Percentiles rank a stretch among this genome's conserved stretches.
phyloP scores from a whole-genome alignment of 2,113 vertebrate genomes.

The Nasalis larvatus region DNA sequence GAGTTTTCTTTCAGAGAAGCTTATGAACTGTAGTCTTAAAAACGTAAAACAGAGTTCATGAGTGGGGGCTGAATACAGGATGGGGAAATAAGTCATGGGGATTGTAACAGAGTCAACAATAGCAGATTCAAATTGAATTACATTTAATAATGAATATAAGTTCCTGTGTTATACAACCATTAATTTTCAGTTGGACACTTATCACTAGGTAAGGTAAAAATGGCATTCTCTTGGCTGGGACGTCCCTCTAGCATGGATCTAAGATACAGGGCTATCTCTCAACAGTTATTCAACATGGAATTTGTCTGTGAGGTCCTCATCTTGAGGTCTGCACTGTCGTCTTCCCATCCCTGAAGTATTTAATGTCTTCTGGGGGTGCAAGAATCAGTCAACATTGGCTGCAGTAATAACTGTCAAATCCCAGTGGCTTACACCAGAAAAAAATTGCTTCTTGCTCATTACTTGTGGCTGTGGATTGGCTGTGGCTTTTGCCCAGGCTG shows the following conservation, averaged over 20 bases:
- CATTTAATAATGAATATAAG: neutral
- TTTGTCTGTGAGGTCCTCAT: neutral
- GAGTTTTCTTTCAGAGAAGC: slow-evolving; percentile 30
- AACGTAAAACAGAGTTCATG: neutral
- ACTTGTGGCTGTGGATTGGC: neutral
- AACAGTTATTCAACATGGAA: neutral
- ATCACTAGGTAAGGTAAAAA: neutral
- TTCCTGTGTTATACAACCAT: neutral
- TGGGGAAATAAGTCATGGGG: neutral
- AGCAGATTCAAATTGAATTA: neutral
- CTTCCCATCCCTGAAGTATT: neutral
- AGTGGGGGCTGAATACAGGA: neutral
- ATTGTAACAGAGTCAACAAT: neutral
- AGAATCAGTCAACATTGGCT: neutral
- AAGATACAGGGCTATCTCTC: neutral
- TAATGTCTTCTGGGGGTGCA: neutral
- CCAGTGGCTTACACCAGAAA: neutral
- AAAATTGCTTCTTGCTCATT: neutral
- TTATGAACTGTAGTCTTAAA: neutral
- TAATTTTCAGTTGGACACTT: neutral
- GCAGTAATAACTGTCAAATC: neutral
- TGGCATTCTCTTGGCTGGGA: neutral
- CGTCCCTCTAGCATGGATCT: neutral
- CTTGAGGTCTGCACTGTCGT: neutral
- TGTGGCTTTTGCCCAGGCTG: neutral